Evolutionary conservation across 2,797 vertebrate species (phyloP).

Genomic region (Catostomus latipinnis): DNA sequence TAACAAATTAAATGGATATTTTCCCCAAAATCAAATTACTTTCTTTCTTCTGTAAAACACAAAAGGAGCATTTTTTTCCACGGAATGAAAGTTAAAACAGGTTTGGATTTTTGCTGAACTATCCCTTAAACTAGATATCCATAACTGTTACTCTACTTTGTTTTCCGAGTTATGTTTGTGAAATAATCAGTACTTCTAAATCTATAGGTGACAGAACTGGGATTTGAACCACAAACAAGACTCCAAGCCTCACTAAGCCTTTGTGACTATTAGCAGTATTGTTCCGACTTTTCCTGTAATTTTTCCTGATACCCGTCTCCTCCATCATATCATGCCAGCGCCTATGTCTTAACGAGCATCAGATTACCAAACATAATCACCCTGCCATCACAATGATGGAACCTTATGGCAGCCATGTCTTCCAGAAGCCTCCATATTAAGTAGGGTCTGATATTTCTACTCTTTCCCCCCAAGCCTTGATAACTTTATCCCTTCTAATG

Average conservation of each 20-base stretch:
- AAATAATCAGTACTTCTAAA: background rate
- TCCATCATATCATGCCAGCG: slow-evolving; percentile 58
- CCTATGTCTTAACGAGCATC: slow-evolving; percentile 68
- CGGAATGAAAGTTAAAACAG: too few relatives aligned
- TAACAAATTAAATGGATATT: too few relatives aligned
- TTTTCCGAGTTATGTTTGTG: too few relatives aligned
- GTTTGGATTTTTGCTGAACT: too few relatives aligned
- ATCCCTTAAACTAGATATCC: too few relatives aligned
- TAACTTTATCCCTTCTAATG: slow-evolving; percentile 83
- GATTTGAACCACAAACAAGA: slow-evolving; percentile 15
- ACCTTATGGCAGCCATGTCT: slow-evolving; percentile 68
- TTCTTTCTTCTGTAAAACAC: too few relatives aligned
- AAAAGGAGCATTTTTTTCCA: too few relatives aligned
- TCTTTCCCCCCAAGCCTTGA: slow-evolving; percentile 76
- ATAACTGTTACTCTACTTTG: too few relatives aligned
- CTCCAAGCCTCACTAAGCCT: slow-evolving; percentile 20
- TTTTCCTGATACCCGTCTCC: slow-evolving; percentile 26
- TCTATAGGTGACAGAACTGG: background rate
- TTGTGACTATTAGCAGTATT: slow-evolving; percentile 12
- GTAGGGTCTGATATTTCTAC: slow-evolving; percentile 81
- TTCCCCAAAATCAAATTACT: too few relatives aligned
- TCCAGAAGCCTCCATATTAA: slow-evolving; percentile 68
- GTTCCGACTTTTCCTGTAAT: slow-evolving; percentile 5
- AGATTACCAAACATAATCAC: slow-evolving; percentile 70
- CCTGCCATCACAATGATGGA: slow-evolving; percentile 67